Evolutionary conservation across 1,140 invertebrate species (phyloP).

Genomic region (Orchesella cincta): DNA sequence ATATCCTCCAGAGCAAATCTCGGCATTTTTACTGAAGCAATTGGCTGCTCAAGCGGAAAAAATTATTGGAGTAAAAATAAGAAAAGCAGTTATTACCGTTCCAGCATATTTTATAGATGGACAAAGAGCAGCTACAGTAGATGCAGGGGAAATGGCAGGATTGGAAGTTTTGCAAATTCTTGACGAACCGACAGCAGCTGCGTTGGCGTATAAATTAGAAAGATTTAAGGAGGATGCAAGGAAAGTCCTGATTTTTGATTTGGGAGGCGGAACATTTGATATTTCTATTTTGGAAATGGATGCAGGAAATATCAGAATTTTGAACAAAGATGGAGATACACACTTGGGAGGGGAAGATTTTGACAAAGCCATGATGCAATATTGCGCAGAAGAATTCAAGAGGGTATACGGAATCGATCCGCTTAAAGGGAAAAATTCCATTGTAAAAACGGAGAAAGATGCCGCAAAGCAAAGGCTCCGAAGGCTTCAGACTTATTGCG

Average conservation of each 20-base stretch:
- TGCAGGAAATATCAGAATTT: slow-evolving; percentile 59
- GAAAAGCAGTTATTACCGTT: slow-evolving; percentile 28
- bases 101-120: slow-evolving; percentile 53
- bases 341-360: slow-evolving; percentile 59
- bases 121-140: slow-evolving; percentile 53
- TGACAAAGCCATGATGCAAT: slow-evolving; percentile 53
- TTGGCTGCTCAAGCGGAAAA: too few relatives aligned
- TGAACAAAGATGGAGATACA: slow-evolving; percentile 60
- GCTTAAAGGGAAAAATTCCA: not conserved
- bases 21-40: too few relatives aligned
- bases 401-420: not conserved
- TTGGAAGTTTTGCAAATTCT: slow-evolving; percentile 46
- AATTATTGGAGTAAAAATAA: too few relatives aligned
- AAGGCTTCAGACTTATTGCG: slow-evolving; percentile 27
- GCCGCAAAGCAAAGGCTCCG: not conserved
- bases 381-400: not conserved
- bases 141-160: slow-evolving; percentile 51
- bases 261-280: slow-evolving; percentile 63
- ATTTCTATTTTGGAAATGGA: slow-evolving; percentile 61
- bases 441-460: not conserved
- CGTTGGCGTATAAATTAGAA: slow-evolving; percentile 18
- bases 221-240: not conserved
- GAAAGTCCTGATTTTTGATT: slow-evolving; percentile 58
- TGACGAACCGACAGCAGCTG: slow-evolving; percentile 27
- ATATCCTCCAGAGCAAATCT: too few relatives aligned